Percentiles rank a stretch among this genome's conserved stretches.
Conservation (phyloP, 2,797 vertebrate genomes). For the Sciurus carolinensis region DNA sequence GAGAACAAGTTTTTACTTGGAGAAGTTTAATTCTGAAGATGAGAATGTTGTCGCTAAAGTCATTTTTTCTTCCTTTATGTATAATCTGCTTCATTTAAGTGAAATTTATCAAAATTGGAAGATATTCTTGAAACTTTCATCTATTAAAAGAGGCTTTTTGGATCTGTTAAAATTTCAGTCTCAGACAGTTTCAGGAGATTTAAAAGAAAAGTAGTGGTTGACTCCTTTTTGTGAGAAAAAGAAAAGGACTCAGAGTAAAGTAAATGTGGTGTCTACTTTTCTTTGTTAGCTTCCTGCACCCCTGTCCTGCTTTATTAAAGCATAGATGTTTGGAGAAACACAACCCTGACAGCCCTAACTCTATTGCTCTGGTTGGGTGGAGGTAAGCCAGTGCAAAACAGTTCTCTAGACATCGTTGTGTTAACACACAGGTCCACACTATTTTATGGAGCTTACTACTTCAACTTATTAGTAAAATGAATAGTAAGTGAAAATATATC, state of each 20-base stretch:
- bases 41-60: background rate
- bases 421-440: background rate
- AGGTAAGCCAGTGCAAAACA: background rate
- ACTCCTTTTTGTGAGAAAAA: background rate
- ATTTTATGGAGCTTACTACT: background rate
- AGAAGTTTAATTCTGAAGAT: conserved; percentile 40
- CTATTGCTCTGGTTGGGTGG: background rate
- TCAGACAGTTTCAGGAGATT: background rate
- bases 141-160: background rate
- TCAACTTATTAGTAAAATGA: background rate
- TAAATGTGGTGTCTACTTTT: background rate
- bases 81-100: conserved; percentile 15
- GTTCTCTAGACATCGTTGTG: background rate
- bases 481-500: conserved; percentile 12
- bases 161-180: background rate
- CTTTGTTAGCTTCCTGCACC: background rate
- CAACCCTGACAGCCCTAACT: no score
- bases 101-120: background rate
- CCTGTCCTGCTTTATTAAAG: background rate
- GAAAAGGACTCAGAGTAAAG: background rate
- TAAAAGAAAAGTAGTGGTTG: background rate
- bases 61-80: background rate
- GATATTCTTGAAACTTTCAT: background rate
- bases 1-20: background rate
- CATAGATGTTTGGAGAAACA: background rate